phyloP scores from a whole-genome alignment of 2,797 vertebrate genomes.

The Epinephelus coioides region DNA sequence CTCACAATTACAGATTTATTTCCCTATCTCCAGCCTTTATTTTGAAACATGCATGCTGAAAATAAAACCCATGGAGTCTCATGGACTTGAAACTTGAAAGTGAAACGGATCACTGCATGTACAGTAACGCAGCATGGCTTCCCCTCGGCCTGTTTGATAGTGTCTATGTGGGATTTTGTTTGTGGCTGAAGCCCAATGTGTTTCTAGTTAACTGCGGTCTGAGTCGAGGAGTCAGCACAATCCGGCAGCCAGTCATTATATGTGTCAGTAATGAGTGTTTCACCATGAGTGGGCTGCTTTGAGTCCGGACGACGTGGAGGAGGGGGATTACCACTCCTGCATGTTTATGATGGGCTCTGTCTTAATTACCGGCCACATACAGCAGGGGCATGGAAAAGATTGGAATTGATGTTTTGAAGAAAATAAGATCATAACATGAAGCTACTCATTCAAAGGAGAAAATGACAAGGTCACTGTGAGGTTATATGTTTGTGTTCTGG shows the following conservation, averaged over 20 bases:
- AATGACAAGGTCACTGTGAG: slow-evolving; percentile 30
- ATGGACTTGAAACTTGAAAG: slow-evolving; percentile 2
- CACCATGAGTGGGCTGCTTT: slow-evolving; percentile 66
- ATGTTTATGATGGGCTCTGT: slow-evolving; percentile 57
- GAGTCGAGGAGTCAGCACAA: slow-evolving; percentile 81
- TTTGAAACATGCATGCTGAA: background rate
- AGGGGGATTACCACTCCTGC: slow-evolving; percentile 45
- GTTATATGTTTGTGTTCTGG: slow-evolving; percentile 21
- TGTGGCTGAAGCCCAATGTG: slow-evolving; percentile 76
- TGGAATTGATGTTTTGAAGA: slow-evolving; percentile 31
- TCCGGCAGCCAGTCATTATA: slow-evolving; percentile 78
- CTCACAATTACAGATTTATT: background rate
- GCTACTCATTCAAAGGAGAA: slow-evolving; percentile 27
- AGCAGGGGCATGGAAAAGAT: slow-evolving; percentile 31
- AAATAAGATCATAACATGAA: slow-evolving; percentile 21
- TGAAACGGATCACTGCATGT: background rate
- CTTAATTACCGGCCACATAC: slow-evolving; percentile 56
- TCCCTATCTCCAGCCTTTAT: background rate
- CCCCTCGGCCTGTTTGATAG: slow-evolving; percentile 20
- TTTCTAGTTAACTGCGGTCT: slow-evolving; percentile 80
- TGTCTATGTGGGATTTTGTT: slow-evolving; percentile 45
- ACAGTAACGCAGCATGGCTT: background rate
- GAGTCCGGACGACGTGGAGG: slow-evolving; percentile 50
- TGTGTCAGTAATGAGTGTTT: slow-evolving; percentile 81
- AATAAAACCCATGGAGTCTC: background rate